A percentile compares a stretch with the other conserved stretches of the same genome.
Conservation (phyloP, 2,797 vertebrate genomes). For the Telmatherina bonti region DNA sequence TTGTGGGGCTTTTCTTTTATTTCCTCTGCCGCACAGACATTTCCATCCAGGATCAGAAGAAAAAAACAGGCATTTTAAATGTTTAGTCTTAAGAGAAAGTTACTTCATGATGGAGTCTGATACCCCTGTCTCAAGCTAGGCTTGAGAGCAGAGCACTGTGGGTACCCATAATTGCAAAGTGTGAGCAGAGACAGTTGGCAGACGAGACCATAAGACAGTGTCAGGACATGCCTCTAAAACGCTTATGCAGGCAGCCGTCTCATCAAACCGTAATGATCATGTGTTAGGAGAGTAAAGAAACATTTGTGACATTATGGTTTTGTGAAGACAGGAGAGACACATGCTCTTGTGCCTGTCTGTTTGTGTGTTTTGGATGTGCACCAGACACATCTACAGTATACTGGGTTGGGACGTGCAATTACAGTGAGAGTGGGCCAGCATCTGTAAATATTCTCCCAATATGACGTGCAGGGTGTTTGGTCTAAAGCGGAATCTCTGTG, state of each 20-base stretch:
- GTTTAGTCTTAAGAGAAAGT: conserved; percentile 7
- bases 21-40: background rate
- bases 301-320: conserved; percentile 78
- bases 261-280: conserved; percentile 78
- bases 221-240: conserved; percentile 75
- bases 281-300: conserved; percentile 75
- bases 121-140: conserved; percentile 33
- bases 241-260: conserved; percentile 77
- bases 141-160: conserved; percentile 50
- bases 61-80: background rate
- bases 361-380: conserved; percentile 73
- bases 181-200: conserved; percentile 74
- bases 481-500: conserved; percentile 43
- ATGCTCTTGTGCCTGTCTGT: conserved; percentile 67
- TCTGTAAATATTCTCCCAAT: conserved; percentile 65
- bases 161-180: conserved; percentile 76
- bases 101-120: conserved; percentile 1
- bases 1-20: conserved; percentile 18
- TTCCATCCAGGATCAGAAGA: background rate
- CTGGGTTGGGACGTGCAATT: conserved; percentile 68
- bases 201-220: conserved; percentile 66
- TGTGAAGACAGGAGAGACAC: conserved; percentile 62
- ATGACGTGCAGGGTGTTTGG: conserved; percentile 51
- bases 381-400: conserved; percentile 65
- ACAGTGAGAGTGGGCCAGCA: conserved; percentile 61